These are phyloP conservation scores for Oreotrochilus melanogaster DNA, from an alignment of 2,113 vertebrate genomes.

Conservation along the genomic window DNA sequence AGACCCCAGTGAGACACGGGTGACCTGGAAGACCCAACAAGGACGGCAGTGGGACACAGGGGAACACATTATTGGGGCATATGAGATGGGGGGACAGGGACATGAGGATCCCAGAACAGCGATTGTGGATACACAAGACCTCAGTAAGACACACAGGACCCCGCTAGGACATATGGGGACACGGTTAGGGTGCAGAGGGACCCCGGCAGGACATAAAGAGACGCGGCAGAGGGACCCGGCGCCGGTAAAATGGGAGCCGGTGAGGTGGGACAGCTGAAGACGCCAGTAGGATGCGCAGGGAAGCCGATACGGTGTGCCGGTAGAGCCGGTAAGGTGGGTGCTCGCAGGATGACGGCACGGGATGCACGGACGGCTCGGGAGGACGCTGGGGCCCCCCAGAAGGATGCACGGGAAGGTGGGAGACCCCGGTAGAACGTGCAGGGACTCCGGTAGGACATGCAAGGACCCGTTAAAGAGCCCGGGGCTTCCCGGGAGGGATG, in stretches of 20 bases:
- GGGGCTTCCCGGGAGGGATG: background rate
- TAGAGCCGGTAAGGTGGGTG: background rate
- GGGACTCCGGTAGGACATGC: background rate
- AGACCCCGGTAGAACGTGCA: background rate
- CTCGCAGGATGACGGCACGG: background rate
- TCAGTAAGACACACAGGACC: background rate
- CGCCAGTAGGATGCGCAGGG: background rate
- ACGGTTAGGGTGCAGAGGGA: background rate
- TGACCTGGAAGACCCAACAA: background rate
- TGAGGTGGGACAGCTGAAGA: background rate
- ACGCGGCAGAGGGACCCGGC: background rate
- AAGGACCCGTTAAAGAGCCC: background rate
- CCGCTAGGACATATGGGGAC: background rate
- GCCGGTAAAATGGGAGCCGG: background rate
- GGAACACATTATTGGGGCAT: background rate
- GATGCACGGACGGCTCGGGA: background rate
- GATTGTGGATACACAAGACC: background rate
- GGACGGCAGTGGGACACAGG: background rate
- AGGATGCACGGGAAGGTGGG: background rate
- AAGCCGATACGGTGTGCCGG: background rate
- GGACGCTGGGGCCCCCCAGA: background rate
- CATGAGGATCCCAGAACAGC: fast-evolving
- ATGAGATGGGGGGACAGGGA: too few species aligned
- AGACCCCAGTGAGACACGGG: background rate
- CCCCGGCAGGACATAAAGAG: background rate